Conservation (phyloP, 2,888 invertebrate species). For the Drosophila mayaguana region DNA sequence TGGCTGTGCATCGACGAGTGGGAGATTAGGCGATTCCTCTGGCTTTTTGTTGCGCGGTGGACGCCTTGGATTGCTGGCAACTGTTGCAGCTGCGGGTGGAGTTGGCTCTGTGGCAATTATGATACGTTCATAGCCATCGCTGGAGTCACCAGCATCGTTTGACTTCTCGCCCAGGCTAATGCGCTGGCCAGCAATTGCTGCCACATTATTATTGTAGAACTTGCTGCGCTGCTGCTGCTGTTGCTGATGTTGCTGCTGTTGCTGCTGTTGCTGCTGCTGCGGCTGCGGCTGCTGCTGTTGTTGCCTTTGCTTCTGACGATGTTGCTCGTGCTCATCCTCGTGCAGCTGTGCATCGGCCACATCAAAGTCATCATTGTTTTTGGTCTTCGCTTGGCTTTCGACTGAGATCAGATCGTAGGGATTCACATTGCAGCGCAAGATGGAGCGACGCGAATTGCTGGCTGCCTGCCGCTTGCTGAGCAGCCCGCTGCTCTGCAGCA, state of each 20-base stretch:
- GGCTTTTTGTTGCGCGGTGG: constrained; percentile 80
- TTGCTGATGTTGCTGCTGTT: constrained; percentile 21
- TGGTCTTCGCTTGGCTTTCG: constrained; percentile 66
- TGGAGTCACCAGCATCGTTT: constrained; percentile 63
- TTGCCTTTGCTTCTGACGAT: constrained; percentile 22
- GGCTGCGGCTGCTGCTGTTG: constrained; percentile 8
- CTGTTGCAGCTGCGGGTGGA: constrained; percentile 3
- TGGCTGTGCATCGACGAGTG: constrained; percentile 12
- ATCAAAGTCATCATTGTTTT: constrained; percentile 85
- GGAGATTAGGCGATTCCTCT: constrained; percentile 47
- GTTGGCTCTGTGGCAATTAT: constrained; percentile 43
- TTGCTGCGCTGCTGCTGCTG: constrained; percentile 85
- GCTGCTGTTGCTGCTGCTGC: background rate
- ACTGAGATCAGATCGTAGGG: constrained; percentile 92
- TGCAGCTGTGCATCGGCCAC: constrained; percentile 82
- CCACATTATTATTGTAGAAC: constrained; percentile 86
- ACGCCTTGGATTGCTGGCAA: constrained; percentile 69
- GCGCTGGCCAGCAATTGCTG: constrained; percentile 90
- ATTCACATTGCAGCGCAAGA: constrained; percentile 93
- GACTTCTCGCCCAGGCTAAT: constrained; percentile 87
- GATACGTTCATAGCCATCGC: constrained; percentile 85
- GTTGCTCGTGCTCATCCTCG: constrained; percentile 72
- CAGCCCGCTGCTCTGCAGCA: constrained; percentile 58
- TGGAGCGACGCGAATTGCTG: constrained; percentile 87
- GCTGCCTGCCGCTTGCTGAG: constrained; percentile 20